phyloP scores from a whole-genome alignment of 2,113 vertebrate species.

The Podarcis cretensis region DNA sequence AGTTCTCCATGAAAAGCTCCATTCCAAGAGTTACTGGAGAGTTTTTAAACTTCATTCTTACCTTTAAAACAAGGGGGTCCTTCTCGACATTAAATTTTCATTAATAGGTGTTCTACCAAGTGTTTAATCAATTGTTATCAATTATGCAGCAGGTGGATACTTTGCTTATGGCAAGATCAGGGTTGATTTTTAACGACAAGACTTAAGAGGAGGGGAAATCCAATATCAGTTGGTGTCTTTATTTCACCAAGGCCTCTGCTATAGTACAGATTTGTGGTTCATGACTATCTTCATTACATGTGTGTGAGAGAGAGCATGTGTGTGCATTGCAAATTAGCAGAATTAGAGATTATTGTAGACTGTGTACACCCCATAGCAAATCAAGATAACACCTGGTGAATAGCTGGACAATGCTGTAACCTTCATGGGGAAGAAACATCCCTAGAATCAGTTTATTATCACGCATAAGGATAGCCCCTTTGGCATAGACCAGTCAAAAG shows the following conservation, averaged over 20 bases:
- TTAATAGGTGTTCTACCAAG: constrained; percentile 31
- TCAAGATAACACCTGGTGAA: background rate
- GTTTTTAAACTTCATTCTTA: constrained; percentile 1
- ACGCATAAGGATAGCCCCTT: too few relatives aligned
- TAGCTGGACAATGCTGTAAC: background rate
- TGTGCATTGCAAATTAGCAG: background rate
- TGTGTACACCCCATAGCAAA: background rate
- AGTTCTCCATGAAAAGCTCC: background rate
- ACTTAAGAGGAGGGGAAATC: background rate
- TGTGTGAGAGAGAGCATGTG: too few relatives aligned
- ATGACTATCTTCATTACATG: too few relatives aligned
- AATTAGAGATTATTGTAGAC: background rate
- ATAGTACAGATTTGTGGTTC: background rate
- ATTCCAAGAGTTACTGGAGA: background rate
- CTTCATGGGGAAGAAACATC: background rate
- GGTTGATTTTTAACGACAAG: constrained; percentile 9
- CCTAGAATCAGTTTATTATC: background rate
- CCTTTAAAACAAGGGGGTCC: constrained; percentile 9
- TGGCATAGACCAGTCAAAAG: too few relatives aligned
- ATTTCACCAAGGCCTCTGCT: background rate
- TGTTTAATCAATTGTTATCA: constrained; percentile 37
- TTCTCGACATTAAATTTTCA: constrained; percentile 25
- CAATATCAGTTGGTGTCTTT: background rate
- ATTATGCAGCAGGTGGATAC: constrained; percentile 6
- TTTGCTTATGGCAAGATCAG: constrained; percentile 30